Base-by-base conservation (phyloP, 2,888 invertebrate genomes). In the Drosophila anomalata region DNA sequence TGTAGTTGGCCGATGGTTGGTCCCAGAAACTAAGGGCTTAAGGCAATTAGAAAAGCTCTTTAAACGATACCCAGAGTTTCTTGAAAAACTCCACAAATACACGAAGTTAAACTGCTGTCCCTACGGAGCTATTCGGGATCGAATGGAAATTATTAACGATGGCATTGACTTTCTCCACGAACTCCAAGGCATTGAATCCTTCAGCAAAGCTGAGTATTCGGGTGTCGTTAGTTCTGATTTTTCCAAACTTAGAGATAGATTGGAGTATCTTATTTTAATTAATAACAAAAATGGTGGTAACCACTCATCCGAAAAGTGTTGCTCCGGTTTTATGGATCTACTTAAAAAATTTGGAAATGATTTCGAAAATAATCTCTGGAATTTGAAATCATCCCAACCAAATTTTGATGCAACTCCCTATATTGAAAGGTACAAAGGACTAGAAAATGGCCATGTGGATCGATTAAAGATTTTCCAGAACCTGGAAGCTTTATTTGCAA, bases 101-200 rank as follows among this genome's bases (percentile, higher is more conserved):
- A 7, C 42, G 0, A 33, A 17, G 6, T 6, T 7, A 1, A 47
- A 39, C 1, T 79, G 83, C 31, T 77, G 74, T 33, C 70, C 72
- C 4, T 75, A 79, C 47, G 26, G 41, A 0, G 41, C 65, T 1
- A 11, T 82, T 11, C 52, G 83, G 2, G 75, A 79, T 53, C 56
- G 77, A 26, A 6, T 77, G 5, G 83, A 79, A 44, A 36, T 65
- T 1, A 63, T 79, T 8, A 55, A 79, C 26, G 79, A 79, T 41
- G 55, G 62, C 5, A 26, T 79, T 0, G 79, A 79, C 20, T 33
- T 54, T 4, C 41, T 79, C 8, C 33, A 67, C 52, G 4, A 59
- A 0, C 17, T 77, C 0, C 58, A 47, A 3, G 22, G 22, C 0
- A 9, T 33, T 0, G 6, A 56, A 3, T 14, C 20, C 0, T 12